These are phyloP conservation scores for Drosophila rufa DNA, from an alignment of 1,140 invertebrate species.

Conservation along the genomic window DNA sequence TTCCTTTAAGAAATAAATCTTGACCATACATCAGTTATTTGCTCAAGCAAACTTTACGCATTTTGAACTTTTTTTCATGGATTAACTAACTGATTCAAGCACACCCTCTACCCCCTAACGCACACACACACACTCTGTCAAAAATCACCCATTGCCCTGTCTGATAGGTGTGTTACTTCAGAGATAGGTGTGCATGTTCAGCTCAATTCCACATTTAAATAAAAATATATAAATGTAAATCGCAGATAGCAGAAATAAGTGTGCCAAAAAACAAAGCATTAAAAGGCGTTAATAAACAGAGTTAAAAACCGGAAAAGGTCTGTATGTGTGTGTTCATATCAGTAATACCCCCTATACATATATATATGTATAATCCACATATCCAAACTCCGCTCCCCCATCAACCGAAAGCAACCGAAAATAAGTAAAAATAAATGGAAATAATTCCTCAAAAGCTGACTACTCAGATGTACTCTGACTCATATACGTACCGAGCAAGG, in stretches of 20 bases:
- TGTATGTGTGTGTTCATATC: slow-evolving; percentile 41
- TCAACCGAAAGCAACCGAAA: not conserved
- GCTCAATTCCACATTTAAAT: slow-evolving; percentile 61
- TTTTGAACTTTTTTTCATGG: no score
- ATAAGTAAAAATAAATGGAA: not conserved
- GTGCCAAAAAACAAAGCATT: slow-evolving; percentile 50
- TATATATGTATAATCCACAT: slow-evolving; percentile 48
- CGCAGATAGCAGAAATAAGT: slow-evolving; percentile 37
- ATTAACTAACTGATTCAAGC: no score
- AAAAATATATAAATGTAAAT: slow-evolving; percentile 53
- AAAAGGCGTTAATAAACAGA: slow-evolving; percentile 33
- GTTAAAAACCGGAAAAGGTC: slow-evolving; percentile 30
- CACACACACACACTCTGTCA: slow-evolving; percentile 9
- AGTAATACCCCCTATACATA: slow-evolving; percentile 29
- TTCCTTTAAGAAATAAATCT: no score
- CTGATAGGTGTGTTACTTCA: slow-evolving; percentile 16
- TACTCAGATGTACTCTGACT: slow-evolving; percentile 61
- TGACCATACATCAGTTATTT: not conserved
- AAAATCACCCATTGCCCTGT: slow-evolving; percentile 18
- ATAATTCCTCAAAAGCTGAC: slow-evolving; percentile 26
- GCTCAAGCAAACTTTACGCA: not conserved
- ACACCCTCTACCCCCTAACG: no score
- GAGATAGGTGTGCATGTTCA: slow-evolving; percentile 38
- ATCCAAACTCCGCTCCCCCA: slow-evolving; percentile 9
- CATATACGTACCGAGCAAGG: slow-evolving; percentile 47